Evolutionary conservation across 2,113 vertebrate genomes (phyloP).

Genomic region (Notiomystis cincta): DNA sequence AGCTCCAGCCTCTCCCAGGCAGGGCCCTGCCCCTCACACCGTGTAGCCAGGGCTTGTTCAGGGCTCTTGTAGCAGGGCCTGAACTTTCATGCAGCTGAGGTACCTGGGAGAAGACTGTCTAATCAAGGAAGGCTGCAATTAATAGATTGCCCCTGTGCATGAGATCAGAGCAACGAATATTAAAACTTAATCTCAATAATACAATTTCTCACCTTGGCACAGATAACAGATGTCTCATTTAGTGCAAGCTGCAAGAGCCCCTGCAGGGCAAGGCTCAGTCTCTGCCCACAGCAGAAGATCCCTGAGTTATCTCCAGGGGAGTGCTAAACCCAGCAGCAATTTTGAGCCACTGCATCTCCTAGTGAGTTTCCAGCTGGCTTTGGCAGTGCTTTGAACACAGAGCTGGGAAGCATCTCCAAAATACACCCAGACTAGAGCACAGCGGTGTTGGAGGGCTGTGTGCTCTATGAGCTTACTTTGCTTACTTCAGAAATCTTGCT

Average conservation of each 20-base stretch:
- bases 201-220: not conserved
- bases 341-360: not conserved
- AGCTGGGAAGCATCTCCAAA: not conserved
- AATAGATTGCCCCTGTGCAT: not conserved
- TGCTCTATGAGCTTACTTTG: not conserved
- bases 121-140: not conserved
- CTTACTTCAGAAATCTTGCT: not conserved
- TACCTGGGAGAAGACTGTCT: not conserved
- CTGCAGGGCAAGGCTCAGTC: not conserved
- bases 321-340: not conserved
- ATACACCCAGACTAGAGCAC: not conserved
- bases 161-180: not conserved
- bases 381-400: accelerated
- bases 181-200: not conserved
- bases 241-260: not conserved
- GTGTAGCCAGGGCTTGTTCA: not conserved
- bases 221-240: not conserved
- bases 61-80: not conserved
- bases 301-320: not conserved
- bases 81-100: not conserved
- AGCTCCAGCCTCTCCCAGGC: not conserved
- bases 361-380: not conserved
- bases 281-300: not conserved
- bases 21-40: not conserved
- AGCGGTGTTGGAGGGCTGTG: not conserved